These are phyloP conservation scores for Dicerorhinus sumatrensis DNA, from an alignment of 2,113 vertebrate species.

Conservation along the genomic window DNA sequence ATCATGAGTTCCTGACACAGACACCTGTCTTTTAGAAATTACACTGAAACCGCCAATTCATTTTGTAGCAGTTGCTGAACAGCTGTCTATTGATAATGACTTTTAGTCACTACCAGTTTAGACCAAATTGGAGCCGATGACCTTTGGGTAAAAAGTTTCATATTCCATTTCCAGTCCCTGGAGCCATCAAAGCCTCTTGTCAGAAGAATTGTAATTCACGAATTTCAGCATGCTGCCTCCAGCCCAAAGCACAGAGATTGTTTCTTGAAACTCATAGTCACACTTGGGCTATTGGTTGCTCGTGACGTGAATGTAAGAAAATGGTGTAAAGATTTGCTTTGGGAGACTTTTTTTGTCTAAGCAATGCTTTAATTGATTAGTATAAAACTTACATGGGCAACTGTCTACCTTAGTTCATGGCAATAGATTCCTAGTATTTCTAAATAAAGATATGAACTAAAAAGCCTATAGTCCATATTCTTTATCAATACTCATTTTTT, in stretches of 20 bases:
- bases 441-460: background rate
- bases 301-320: background rate
- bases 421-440: background rate
- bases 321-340: background rate
- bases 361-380: background rate
- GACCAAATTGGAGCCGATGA: conserved; percentile 4
- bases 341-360: background rate
- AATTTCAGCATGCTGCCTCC: conserved; percentile 52
- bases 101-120: conserved; percentile 70
- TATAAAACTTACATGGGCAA: background rate
- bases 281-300: background rate
- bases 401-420: background rate
- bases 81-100: conserved; percentile 47
- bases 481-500: background rate
- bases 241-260: background rate
- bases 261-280: conserved; percentile 46
- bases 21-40: conserved; percentile 68
- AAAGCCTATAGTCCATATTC: background rate
- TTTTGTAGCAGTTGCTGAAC: conserved; percentile 51
- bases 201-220: conserved; percentile 61
- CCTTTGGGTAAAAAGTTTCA: conserved; percentile 65
- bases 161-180: conserved; percentile 56
- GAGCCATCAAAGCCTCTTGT: conserved; percentile 13
- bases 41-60: conserved; percentile 38
- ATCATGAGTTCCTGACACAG: conserved; percentile 36